Evolutionary conservation across 92 coral and sea anemone genomes (phyloP).

Genomic region (Isaurus tuberculatus): DNA sequence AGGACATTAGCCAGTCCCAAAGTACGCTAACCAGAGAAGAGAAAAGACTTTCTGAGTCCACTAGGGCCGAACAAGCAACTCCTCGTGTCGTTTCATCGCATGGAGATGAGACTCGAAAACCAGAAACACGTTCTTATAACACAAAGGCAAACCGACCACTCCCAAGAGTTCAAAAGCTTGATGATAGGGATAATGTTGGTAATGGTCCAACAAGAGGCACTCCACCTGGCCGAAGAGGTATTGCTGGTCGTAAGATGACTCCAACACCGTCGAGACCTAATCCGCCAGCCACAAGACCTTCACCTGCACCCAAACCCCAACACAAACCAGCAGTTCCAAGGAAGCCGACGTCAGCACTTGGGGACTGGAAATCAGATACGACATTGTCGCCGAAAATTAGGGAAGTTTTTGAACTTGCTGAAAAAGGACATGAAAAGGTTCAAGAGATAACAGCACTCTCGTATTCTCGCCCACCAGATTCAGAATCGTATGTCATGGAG

Average conservation of each 20-base stretch:
- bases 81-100: not conserved
- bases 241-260: constrained; percentile 35
- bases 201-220: constrained; percentile 33
- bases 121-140: not conserved
- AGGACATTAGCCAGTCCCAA: constrained; percentile 24
- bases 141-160: constrained; percentile 36
- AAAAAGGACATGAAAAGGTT: constrained; percentile 67
- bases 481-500: constrained; percentile 63
- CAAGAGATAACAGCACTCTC: constrained; percentile 71
- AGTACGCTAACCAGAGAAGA: constrained; percentile 52
- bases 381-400: constrained; percentile 72
- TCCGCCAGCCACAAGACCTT: constrained; percentile 38
- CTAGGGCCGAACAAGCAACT: constrained; percentile 4
- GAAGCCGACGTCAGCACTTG: constrained; percentile 53
- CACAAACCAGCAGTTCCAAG: constrained; percentile 76
- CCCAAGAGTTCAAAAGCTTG: constrained; percentile 25
- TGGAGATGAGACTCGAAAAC: constrained; percentile 20
- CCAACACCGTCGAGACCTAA: constrained; percentile 35
- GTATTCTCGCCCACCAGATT: constrained; percentile 73
- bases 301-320: constrained; percentile 75
- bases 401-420: constrained; percentile 70
- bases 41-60: constrained; percentile 45
- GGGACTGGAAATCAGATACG: constrained; percentile 50
- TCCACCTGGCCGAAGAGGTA: constrained; percentile 44
- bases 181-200: not conserved